Conservation (phyloP, 2,888 invertebrate genomes). For the Rhabditophanes sp. region DNA sequence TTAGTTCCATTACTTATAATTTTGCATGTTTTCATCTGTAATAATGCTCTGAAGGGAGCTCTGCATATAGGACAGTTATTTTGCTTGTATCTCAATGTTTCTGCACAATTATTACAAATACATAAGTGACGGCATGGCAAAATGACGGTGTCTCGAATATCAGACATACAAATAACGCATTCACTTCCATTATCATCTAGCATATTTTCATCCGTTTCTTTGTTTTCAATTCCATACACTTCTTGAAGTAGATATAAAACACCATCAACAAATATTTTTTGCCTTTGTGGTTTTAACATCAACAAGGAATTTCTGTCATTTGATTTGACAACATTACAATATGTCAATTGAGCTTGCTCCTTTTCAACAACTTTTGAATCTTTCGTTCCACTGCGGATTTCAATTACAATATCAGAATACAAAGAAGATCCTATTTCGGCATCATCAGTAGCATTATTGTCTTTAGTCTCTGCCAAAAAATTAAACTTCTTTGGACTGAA, state of each 20-base stretch:
- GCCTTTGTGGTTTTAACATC: constrained; percentile 68
- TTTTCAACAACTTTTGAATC: constrained; percentile 10
- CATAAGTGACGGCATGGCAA: constrained; percentile 90
- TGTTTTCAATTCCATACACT: constrained; percentile 97
- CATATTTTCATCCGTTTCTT: constrained; percentile 46
- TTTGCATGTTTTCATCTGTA: too few relatives aligned
- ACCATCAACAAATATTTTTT: constrained; percentile 91
- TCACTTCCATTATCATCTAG: constrained; percentile 79
- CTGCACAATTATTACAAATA: constrained; percentile 87
- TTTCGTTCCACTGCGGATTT: constrained; percentile 21
- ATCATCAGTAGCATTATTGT: constrained; percentile 7
- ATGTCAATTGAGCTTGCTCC: constrained; percentile 32
- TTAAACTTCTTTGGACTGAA: constrained; percentile 59
- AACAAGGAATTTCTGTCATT: constrained; percentile 12
- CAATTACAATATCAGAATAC: constrained; percentile 19
- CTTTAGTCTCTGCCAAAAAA: constrained; percentile 4
- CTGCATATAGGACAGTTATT: constrained; percentile 97
- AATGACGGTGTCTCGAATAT: constrained; percentile 82
- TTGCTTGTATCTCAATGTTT: constrained; percentile 84
- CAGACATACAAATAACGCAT: constrained; percentile 98
- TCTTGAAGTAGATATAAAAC: constrained; percentile 88
- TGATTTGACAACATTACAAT: constrained; percentile 30
- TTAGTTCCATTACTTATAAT: too few relatives aligned
- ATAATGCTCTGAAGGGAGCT: constrained; percentile 86
- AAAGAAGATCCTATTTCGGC: constrained; percentile 6